Evolutionary conservation across 2,113 vertebrate species (phyloP).

Genomic region (rabbit (Oryctolagus cuniculus)): mOryCun1.1 NC_091433.1:133780001-133780500

Average conservation of each 20-base stretch:
- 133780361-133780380: neutral
- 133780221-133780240: neutral
- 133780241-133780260: neutral
- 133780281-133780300: neutral
- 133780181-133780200: neutral
- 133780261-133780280: neutral
- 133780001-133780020: neutral
- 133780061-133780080: neutral
- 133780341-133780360: neutral
- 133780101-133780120: neutral
- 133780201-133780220: neutral
- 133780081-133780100: neutral
- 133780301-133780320: neutral
- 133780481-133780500: neutral
- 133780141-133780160: neutral
- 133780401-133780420: slow-evolving; percentile 19
- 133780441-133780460: slow-evolving; percentile 11
- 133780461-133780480: slow-evolving; percentile 16
- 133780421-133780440: neutral
- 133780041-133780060: neutral
- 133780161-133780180: neutral
- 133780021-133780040: neutral
- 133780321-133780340: neutral
- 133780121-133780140: neutral
- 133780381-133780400: slow-evolving; percentile 20